Percentiles rank a stretch among this genome's conserved stretches.
phyloP scores from a whole-genome alignment of 2,113 vertebrate species.

The Phalacrocorax aristotelis region DNA sequence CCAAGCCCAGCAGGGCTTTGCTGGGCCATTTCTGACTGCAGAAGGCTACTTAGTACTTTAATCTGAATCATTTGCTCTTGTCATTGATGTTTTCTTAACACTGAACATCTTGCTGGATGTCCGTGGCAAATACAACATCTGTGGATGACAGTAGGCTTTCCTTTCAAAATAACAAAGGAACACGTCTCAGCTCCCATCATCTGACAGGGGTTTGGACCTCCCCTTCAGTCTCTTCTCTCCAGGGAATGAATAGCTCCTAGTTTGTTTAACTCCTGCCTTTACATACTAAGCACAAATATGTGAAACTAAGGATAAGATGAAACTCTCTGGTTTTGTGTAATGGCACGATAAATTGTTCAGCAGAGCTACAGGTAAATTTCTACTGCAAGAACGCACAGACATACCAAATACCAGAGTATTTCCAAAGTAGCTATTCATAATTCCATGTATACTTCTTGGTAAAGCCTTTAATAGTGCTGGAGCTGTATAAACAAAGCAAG shows the following conservation, averaged over 20 bases:
- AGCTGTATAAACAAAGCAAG: background rate
- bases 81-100: background rate
- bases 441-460: background rate
- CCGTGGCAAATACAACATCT: background rate
- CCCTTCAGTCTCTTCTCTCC: background rate
- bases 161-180: background rate
- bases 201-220: background rate
- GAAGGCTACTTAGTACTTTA: background rate
- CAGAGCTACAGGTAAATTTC: background rate
- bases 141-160: background rate
- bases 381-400: background rate
- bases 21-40: background rate
- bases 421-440: background rate
- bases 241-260: background rate
- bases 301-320: background rate
- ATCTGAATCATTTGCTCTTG: background rate
- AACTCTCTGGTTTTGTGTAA: background rate
- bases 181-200: background rate
- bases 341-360: background rate
- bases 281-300: background rate
- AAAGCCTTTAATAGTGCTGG: background rate
- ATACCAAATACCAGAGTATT: background rate
- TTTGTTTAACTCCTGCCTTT: background rate
- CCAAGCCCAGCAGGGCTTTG: conserved; percentile 1
- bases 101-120: background rate